These are phyloP conservation scores for Stercorarius parasiticus DNA, from an alignment of 2,113 vertebrate genomes.

Conservation along the genomic window DNA sequence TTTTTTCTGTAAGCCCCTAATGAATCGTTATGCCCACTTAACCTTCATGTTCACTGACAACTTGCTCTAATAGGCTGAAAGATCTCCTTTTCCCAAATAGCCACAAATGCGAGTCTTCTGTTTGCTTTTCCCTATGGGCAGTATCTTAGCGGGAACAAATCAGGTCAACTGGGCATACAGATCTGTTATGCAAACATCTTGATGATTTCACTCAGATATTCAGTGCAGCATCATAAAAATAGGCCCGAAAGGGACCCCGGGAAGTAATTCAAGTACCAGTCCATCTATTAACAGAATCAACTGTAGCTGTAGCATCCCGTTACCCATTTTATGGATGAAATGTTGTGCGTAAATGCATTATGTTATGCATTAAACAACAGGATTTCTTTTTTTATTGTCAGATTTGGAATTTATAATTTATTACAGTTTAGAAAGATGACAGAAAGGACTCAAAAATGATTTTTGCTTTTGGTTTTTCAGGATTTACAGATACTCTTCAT, in stretches of 20 bases:
- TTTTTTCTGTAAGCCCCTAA: not conserved
- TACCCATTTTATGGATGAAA: not conserved
- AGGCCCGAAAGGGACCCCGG: not conserved
- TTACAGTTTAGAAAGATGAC: not conserved
- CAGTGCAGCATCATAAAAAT: not conserved
- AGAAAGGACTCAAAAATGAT: not conserved
- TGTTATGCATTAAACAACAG: not conserved
- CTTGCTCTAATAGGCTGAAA: not conserved
- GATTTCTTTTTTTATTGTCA: not conserved
- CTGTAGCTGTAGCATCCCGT: not conserved
- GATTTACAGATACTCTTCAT: not conserved
- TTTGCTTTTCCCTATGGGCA: not conserved
- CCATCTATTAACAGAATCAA: not conserved
- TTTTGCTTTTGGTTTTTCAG: not conserved
- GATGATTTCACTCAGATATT: not conserved
- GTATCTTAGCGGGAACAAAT: not conserved
- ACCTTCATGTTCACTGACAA: not conserved
- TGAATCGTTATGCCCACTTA: not conserved
- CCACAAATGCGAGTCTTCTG: not conserved
- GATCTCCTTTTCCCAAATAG: not conserved
- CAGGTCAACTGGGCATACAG: not conserved
- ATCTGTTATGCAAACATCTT: not conserved
- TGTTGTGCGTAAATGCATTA: not conserved
- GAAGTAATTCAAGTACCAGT: not conserved
- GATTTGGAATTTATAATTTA: not conserved